phyloP scores from a whole-genome alignment of 1,140 invertebrate species.

The Charaxes varanes region DNA sequence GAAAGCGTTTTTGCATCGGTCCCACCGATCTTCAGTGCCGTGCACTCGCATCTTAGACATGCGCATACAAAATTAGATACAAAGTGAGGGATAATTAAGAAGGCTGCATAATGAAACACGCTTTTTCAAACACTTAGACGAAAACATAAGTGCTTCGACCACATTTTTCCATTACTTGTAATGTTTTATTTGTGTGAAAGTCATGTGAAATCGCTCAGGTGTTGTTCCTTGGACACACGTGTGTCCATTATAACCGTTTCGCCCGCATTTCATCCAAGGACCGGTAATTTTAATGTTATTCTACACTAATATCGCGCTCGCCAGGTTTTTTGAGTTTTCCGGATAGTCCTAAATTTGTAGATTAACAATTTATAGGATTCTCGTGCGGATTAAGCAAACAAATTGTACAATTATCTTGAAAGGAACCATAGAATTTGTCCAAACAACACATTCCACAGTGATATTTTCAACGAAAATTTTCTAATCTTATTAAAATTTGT shows the following conservation, averaged over 20 bases:
- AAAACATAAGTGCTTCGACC: slow-evolving; percentile 1
- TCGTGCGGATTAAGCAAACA: no score
- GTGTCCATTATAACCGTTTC: slow-evolving; percentile 2
- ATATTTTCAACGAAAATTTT: no score
- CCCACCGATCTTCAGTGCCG: slow-evolving; percentile 9
- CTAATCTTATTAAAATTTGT: no score
- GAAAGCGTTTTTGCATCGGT: slow-evolving; percentile 13
- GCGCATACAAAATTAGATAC: slow-evolving; percentile 28
- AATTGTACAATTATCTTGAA: no score
- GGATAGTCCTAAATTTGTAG: no score
- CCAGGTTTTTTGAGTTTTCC: no score
- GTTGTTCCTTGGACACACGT: neutral
- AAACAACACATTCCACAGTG: no score
- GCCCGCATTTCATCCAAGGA: slow-evolving; percentile 30
- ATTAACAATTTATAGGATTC: no score
- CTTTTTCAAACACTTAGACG: slow-evolving; percentile 8
- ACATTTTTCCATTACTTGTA: slow-evolving; percentile 4
- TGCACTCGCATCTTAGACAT: slow-evolving; percentile 21
- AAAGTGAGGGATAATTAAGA: slow-evolving; percentile 16
- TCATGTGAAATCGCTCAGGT: slow-evolving; percentile 2
- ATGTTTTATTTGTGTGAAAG: slow-evolving; percentile 3
- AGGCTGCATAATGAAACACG: slow-evolving; percentile 16
- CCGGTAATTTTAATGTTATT: slow-evolving; percentile 50
- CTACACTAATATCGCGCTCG: slow-evolving; percentile 20
- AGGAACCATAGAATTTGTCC: no score